Conservation (phyloP, 2,888 invertebrate species). For the Oegoconia quadripuncta region DNA sequence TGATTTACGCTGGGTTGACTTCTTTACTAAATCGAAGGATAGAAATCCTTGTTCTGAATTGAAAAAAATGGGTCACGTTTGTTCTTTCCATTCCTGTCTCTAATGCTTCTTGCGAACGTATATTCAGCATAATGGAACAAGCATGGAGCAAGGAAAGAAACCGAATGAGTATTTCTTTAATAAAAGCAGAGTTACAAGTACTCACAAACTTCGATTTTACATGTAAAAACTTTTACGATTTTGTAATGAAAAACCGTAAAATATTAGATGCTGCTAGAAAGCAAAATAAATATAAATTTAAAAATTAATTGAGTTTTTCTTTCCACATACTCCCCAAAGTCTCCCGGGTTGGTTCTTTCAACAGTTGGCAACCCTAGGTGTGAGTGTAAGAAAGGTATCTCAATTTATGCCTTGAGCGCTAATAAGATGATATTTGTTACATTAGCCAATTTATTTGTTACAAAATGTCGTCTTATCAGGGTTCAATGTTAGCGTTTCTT, state of each 20-base stretch:
- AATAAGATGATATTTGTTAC: no score
- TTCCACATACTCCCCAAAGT: no score
- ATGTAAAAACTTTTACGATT: conserved; percentile 10
- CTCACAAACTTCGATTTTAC: conserved; percentile 10
- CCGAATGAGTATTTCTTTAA: conserved; percentile 12
- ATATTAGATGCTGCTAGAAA: conserved; percentile 14
- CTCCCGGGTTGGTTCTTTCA: no score
- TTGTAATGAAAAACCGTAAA: conserved; percentile 11
- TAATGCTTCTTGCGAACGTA: conserved; percentile 16
- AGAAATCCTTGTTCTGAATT: conserved; percentile 16
- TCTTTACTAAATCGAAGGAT: conserved; percentile 16
- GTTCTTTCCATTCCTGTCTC: conserved; percentile 18
- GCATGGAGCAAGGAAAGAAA: conserved; percentile 14
- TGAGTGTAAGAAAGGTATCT: no score
- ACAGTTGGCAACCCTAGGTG: no score
- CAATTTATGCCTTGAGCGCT: no score
- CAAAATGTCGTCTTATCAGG: no score
- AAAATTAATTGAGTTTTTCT: no score
- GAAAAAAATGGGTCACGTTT: conserved; percentile 18
- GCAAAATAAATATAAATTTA: no score
- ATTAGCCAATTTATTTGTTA: no score
- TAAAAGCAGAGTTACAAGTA: conserved; percentile 11
- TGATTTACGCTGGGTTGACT: conserved; percentile 18
- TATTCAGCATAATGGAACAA: conserved; percentile 13
- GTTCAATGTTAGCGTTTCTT: no score